phyloP scores from a whole-genome alignment of 2,113 vertebrate species.

The Gallinago paraguaiae region DNA sequence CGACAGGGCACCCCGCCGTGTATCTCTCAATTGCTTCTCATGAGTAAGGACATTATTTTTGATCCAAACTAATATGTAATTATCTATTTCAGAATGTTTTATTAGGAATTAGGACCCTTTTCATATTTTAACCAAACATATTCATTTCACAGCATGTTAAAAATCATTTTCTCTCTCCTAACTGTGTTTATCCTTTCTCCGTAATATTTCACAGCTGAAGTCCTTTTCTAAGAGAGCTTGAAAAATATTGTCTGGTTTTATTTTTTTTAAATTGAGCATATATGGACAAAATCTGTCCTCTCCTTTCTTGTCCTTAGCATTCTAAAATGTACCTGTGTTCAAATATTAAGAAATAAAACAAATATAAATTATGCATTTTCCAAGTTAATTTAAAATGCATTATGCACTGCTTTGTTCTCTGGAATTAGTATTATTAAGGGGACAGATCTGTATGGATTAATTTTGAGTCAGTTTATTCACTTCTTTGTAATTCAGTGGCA shows the following conservation, averaged over 20 bases:
- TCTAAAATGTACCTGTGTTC: conserved; percentile 75
- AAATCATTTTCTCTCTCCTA: conserved; percentile 58
- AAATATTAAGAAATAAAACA: conserved; percentile 86
- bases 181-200: conserved; percentile 35
- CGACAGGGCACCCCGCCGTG: not conserved
- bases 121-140: conserved; percentile 60
- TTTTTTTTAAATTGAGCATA: conserved; percentile 2
- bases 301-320: conserved; percentile 69
- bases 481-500: conserved; percentile 83
- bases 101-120: conserved; percentile 59
- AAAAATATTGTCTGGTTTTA: conserved; percentile 35
- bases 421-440: conserved; percentile 86
- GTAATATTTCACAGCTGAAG: conserved; percentile 63
- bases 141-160: conserved; percentile 72
- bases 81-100: conserved; percentile 65
- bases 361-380: conserved; percentile 87
- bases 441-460: conserved; percentile 85
- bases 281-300: conserved; percentile 56
- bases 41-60: conserved; percentile 64
- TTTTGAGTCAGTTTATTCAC: conserved; percentile 82
- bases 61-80: conserved; percentile 57
- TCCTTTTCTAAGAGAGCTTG: conserved; percentile 40
- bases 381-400: conserved; percentile 86
- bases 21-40: conserved; percentile 50
- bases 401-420: conserved; percentile 81